Evolutionary conservation across 1,140 invertebrate genomes (phyloP), one percentile per base, ranked within the genome.

Genomic region (Mesaphorura yosii): DNA sequence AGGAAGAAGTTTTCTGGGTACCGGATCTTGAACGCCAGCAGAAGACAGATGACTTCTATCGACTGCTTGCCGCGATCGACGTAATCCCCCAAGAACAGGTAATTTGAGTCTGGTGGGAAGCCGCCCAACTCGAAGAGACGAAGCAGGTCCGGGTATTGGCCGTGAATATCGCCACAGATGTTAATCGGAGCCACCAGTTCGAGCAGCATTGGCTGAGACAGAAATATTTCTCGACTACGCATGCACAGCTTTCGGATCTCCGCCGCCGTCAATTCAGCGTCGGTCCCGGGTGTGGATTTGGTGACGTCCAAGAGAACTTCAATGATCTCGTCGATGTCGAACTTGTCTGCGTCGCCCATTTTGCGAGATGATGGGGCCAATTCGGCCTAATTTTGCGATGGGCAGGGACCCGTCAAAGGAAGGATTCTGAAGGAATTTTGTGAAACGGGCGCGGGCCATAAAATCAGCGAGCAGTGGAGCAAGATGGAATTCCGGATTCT

Each of bases 1-100:
- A 81, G 65, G 66, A 79, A 80, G 64, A 81, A 80, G 65, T 80
- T 78, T 64, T 80, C 76, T 28, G 76, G 75, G 64, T 80, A 77
- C 61, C 73, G 75, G 39, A 79, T 76, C 66, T 80, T 76, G 66
- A 80, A 81, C 15, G 77, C 76, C 28, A 78, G 27, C 15, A 80
- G 60, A 3, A 81, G 66, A 64, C 78, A 80, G 50, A 81, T 79
- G n/a, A 76, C 66, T 59, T 75, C 73, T 15, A 75, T 52, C 5
- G 70, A 73, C 47, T 76, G 68, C 47, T 67, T 69, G 54, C 74
- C 74, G 58, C 75, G 65, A 58, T 75, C 74, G 1, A 75, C 72
- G 56, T 72, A 73, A 51, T 73, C 71, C 37, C 74, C 74, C 20
- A 75, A 62, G 63, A 76, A 76, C n/a, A 76, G 59, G 59, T 76